A percentile compares a stretch with the other conserved stretches of the same genome.
These are phyloP conservation scores for Blennius ocellaris DNA, from an alignment of 2,113 vertebrate genomes.

Conservation along the genomic window DNA sequence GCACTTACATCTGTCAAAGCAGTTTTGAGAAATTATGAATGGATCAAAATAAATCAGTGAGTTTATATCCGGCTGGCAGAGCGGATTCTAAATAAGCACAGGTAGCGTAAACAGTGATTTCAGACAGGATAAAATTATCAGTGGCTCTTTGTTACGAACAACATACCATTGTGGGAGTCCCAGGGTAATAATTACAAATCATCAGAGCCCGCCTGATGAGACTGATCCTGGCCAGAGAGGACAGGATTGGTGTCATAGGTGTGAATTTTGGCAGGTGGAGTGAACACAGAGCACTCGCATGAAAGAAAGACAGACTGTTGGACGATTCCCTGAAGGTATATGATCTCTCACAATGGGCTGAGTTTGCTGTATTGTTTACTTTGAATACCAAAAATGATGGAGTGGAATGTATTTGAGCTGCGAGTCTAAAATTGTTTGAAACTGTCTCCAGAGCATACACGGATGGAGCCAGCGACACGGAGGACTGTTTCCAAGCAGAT, in stretches of 20 bases:
- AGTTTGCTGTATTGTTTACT: not conserved
- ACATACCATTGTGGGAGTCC: not conserved
- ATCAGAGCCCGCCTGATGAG: conserved; percentile 5
- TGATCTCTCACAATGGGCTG: not conserved
- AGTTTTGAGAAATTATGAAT: not conserved
- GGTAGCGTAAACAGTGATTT: not conserved
- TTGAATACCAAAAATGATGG: not conserved
- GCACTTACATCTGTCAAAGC: too few relatives aligned
- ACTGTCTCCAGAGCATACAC: not conserved
- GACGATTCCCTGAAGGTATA: not conserved
- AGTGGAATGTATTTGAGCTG: not conserved
- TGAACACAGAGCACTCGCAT: not conserved
- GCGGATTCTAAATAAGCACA: not conserved
- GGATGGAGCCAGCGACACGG: not conserved
- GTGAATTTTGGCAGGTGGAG: not conserved
- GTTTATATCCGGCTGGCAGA: not conserved
- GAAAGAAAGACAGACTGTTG: not conserved
- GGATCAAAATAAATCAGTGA: not conserved
- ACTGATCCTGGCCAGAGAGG: conserved; percentile 7
- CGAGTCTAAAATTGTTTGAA: not conserved
- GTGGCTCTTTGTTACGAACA: conserved; percentile 5
- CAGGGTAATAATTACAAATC: conserved; percentile 16
- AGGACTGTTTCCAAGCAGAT: too few relatives aligned
- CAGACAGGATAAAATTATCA: not conserved
- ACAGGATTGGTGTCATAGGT: not conserved